phyloP scores from a whole-genome alignment of 2,113 vertebrate species.

The Campylomormyrus numenius region DNA sequence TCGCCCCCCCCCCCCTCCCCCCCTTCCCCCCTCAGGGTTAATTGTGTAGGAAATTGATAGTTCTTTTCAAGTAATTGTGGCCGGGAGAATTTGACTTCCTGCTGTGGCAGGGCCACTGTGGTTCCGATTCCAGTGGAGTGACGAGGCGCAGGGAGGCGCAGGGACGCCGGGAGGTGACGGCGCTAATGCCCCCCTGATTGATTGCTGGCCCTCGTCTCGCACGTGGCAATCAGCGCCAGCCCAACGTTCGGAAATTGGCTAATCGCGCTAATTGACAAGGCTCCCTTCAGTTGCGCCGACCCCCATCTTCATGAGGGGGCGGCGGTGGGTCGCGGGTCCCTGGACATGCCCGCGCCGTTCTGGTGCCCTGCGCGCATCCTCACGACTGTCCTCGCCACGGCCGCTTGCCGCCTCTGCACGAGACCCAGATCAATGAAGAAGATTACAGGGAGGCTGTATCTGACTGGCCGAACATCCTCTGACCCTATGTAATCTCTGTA shows the following conservation, averaged over 20 bases:
- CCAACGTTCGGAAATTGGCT: conserved; percentile 60
- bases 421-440: not conserved
- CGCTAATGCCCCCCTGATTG: conserved; percentile 40
- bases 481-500: not conserved
- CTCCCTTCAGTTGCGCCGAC: not conserved
- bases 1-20: conserved; percentile 26
- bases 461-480: not conserved
- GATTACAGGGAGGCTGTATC: not conserved
- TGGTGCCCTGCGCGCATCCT: conserved; percentile 26
- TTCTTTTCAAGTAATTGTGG: conserved; percentile 59
- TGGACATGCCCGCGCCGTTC: not conserved
- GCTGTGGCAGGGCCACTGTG: conserved; percentile 42
- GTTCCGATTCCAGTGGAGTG: conserved; percentile 35
- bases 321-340: not conserved
- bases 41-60: conserved; percentile 64
- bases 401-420: conserved; percentile 23
- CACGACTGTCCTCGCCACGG: not conserved
- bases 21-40: conserved; percentile 54
- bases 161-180: conserved; percentile 17
- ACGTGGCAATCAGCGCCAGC: conserved; percentile 40
- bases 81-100: conserved; percentile 56
- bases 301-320: not conserved
- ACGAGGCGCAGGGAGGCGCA: conserved; percentile 6
- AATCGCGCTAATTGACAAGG: conserved; percentile 55
- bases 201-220: conserved; percentile 32